These are phyloP conservation scores for Reinhardtius hippoglossoides DNA, from an alignment of 2,113 vertebrate species.

Conservation along the genomic window DNA sequence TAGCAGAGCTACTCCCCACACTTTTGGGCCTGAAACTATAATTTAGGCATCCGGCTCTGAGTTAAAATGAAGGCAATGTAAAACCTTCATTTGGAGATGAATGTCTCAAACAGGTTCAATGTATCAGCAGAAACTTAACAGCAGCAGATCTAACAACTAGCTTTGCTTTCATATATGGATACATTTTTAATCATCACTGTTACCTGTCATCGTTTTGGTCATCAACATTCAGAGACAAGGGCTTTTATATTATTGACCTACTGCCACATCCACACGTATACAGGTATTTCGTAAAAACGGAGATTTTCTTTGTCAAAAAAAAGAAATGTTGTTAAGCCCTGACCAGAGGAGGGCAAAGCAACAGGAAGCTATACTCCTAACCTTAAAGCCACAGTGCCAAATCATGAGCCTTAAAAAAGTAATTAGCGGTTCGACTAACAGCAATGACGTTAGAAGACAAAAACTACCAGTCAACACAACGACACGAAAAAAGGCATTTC, in stretches of 20 bases:
- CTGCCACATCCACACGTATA: neutral
- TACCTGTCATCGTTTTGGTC: neutral
- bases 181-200: slow-evolving; percentile 11
- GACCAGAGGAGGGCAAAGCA: neutral
- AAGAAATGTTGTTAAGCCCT: neutral
- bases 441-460: neutral
- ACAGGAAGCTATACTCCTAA: neutral
- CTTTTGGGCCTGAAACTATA: slow-evolving; percentile 76
- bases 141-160: neutral
- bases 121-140: slow-evolving; percentile 25
- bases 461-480: neutral
- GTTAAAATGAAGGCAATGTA: slow-evolving; percentile 69
- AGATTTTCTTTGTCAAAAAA: neutral
- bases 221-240: neutral
- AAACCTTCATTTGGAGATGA: slow-evolving; percentile 54
- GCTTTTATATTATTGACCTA: neutral
- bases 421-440: neutral
- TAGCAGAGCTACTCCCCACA: slow-evolving; percentile 70
- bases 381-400: neutral
- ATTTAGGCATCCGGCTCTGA: slow-evolving; percentile 73
- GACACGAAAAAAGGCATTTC: neutral
- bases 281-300: neutral
- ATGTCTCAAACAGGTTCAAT: slow-evolving; percentile 39
- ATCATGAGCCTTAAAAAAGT: neutral
- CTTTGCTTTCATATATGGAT: neutral